Evolutionary conservation across 2,888 invertebrate genomes (phyloP).

Genomic region (Luperina nickerlii): DNA sequence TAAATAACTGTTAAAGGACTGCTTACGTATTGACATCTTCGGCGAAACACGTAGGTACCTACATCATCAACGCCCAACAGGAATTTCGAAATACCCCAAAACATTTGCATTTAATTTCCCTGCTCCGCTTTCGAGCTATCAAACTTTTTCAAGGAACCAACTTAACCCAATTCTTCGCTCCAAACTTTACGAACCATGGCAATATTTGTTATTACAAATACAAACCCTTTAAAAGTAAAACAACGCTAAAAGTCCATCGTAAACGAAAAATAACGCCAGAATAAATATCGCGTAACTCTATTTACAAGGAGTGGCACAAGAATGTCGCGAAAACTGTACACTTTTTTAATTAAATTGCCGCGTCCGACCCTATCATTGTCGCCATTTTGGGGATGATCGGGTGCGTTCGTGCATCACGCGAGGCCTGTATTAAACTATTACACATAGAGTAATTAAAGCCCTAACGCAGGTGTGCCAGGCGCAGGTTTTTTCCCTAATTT

Average conservation of each 20-base stretch:
- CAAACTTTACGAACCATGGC: neutral
- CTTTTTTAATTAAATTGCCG: constrained; percentile 55
- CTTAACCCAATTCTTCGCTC: constrained; percentile 7
- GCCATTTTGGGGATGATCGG: constrained; percentile 56
- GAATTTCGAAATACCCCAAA: neutral
- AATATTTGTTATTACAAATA: constrained; percentile 13
- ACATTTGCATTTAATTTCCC: constrained; percentile 2
- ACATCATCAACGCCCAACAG: neutral
- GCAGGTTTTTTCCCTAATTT: constrained; percentile 26
- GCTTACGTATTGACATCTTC: neutral
- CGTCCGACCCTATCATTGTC: constrained; percentile 52
- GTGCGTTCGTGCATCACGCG: constrained; percentile 63
- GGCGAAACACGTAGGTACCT: neutral
- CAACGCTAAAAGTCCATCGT: constrained; percentile 6
- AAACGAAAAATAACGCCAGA: constrained; percentile 10
- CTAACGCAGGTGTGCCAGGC: constrained; percentile 34
- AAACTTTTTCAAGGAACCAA: constrained; percentile 14
- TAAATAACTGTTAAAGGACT: neutral
- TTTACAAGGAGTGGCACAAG: constrained; percentile 56
- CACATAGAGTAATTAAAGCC: constrained; percentile 53
- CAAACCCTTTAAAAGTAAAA: constrained; percentile 21
- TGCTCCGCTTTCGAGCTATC: neutral
- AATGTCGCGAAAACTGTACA: constrained; percentile 57
- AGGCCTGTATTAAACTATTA: constrained; percentile 53
- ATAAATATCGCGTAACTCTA: constrained; percentile 36